phyloP scores from a whole-genome alignment of 2,888 invertebrate genomes.

The Poecilus cupreus region DNA sequence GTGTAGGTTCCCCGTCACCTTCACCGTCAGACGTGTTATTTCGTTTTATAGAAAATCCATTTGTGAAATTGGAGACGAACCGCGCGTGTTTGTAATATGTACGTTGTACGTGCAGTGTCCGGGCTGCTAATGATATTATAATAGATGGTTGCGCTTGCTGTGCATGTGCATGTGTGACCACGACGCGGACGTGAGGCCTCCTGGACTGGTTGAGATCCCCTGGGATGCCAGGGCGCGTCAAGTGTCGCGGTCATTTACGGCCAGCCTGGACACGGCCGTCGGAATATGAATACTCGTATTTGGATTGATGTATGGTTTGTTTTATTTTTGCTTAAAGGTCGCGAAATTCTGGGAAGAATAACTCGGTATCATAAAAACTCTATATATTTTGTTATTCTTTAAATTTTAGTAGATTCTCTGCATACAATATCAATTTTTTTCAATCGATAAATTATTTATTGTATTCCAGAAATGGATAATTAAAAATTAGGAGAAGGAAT shows the following conservation, averaged over 20 bases:
- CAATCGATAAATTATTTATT: too few species aligned
- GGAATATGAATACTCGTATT: not conserved
- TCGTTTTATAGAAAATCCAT: conserved; percentile 61
- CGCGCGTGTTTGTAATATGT: conserved; percentile 55
- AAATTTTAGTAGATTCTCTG: too few species aligned
- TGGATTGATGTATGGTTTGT: not conserved
- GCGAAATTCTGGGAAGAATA: too few species aligned
- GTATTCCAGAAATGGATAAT: too few species aligned
- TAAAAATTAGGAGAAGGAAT: too few species aligned
- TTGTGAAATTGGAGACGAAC: conserved; percentile 62
- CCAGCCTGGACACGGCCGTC: not conserved
- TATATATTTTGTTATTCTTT: too few species aligned
- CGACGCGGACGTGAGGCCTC: not conserved
- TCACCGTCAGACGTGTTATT: conserved; percentile 35
- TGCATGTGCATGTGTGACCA: conserved; percentile 24
- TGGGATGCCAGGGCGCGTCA: not conserved
- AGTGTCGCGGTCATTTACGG: conserved; percentile 13
- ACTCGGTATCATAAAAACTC: too few species aligned
- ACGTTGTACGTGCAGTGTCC: conserved; percentile 7
- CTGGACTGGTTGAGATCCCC: not conserved
- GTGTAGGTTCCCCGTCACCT: not conserved
- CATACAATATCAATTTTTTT: too few species aligned
- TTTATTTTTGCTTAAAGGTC: not conserved
- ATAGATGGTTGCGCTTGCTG: conserved; percentile 61
- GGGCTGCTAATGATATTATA: conserved; percentile 64